These are phyloP conservation scores for Papilio polyxenes DNA, from an alignment of 1,140 invertebrate genomes.

Conservation along the genomic window DNA sequence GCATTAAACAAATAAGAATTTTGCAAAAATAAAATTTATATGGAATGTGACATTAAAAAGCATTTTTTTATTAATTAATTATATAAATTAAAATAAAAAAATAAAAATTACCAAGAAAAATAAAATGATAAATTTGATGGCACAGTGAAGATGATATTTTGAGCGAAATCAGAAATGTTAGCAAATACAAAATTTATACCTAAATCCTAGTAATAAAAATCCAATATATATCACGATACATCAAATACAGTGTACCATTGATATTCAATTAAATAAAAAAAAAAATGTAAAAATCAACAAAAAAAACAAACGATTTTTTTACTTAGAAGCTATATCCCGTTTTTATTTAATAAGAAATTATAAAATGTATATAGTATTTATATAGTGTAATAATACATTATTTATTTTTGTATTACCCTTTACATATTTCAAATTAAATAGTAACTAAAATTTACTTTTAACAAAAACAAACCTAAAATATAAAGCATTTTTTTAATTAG, in stretches of 20 bases:
- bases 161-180: constrained; percentile 15
- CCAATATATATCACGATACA: background rate
- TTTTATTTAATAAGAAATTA: background rate
- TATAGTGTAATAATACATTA: background rate
- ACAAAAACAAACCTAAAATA: background rate
- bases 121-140: constrained; percentile 12
- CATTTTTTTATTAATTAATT: background rate
- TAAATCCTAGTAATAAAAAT: constrained; percentile 20
- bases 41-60: constrained; percentile 23
- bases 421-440: background rate
- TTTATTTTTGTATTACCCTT: no score
- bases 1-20: background rate
- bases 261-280: background rate
- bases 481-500: background rate
- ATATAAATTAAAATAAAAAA: constrained; percentile 5
- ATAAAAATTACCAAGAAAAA: background rate
- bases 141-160: constrained; percentile 20
- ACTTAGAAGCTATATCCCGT: background rate
- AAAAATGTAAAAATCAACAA: constrained; percentile 16
- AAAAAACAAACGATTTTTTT: background rate
- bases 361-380: background rate
- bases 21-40: background rate
- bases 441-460: background rate
- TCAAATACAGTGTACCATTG: background rate
- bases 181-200: constrained; percentile 16